Evolutionary conservation across 2,797 vertebrate species (phyloP).

Genomic region (Bradypodion ventrale): DNA sequence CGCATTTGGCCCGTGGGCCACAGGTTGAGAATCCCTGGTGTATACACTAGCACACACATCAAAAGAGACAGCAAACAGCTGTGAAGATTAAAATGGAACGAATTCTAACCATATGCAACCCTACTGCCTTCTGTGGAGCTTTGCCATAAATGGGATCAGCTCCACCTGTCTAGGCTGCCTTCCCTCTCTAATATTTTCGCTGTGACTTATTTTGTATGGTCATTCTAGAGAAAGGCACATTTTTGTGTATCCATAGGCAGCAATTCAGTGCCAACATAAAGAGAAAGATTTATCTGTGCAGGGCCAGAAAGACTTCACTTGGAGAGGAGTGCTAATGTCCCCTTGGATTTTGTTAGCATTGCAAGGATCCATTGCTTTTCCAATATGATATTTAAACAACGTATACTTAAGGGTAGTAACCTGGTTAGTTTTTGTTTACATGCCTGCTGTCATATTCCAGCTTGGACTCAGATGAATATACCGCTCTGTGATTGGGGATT

Average conservation of each 20-base stretch:
- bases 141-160: constrained; percentile 1
- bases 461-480: background rate
- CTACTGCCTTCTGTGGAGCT: background rate
- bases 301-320: background rate
- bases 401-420: background rate
- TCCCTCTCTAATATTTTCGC: constrained; percentile 10
- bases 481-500: background rate
- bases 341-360: background rate
- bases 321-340: background rate
- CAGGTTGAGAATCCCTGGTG: no score
- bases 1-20: no score
- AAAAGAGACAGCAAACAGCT: constrained; percentile 21
- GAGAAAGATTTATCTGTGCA: background rate
- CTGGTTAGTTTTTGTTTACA: background rate
- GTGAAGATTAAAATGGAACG: constrained; percentile 23
- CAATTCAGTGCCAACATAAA: background rate
- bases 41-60: no score
- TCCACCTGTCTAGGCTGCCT: constrained; percentile 4
- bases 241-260: background rate
- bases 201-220: background rate
- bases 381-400: background rate
- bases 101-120: constrained; percentile 2
- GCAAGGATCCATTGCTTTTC: background rate
- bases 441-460: background rate
- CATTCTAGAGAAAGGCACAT: background rate